Percentiles rank a stretch among this genome's conserved stretches.
These are phyloP conservation scores for Pterostichus madidus DNA, from an alignment of 2,888 invertebrate genomes.

Conservation along the genomic window DNA sequence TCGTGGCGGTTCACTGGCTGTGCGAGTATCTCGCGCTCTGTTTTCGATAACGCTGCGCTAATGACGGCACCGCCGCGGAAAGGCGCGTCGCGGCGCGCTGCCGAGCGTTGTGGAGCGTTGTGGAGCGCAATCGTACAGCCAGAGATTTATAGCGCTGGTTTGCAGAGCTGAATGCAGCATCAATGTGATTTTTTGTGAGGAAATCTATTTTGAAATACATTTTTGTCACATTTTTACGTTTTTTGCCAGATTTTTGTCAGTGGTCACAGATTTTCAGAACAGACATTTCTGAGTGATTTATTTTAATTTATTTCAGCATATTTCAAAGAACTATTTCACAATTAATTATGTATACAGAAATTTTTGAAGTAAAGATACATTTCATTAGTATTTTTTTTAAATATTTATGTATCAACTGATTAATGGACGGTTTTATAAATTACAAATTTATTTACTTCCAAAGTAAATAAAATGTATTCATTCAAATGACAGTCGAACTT, in stretches of 20 bases:
- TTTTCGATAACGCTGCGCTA: conserved; percentile 67
- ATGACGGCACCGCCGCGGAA: conserved; percentile 52
- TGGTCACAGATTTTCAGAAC: background rate
- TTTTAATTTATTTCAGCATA: conserved; percentile 2
- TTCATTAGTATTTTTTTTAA: too few relatives aligned
- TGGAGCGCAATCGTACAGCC: too few relatives aligned
- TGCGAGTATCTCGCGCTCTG: conserved; percentile 38
- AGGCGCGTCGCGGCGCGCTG: conserved; percentile 21
- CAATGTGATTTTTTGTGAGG: conserved; percentile 69
- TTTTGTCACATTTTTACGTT: conserved; percentile 66
- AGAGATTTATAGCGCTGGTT: conserved; percentile 47
- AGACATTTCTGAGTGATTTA: background rate
- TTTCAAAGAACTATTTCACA: background rate
- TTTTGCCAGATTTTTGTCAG: conserved; percentile 39
- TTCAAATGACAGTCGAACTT: too few relatives aligned
- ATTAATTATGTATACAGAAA: too few relatives aligned
- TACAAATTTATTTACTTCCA: too few relatives aligned
- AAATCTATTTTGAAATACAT: conserved; percentile 74
- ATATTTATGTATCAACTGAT: too few relatives aligned
- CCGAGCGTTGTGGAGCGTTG: too few relatives aligned
- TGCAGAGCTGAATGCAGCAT: conserved; percentile 68
- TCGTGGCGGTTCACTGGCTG: conserved; percentile 62
- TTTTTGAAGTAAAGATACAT: too few relatives aligned
- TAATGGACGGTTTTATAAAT: too few relatives aligned
- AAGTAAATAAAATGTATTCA: too few relatives aligned